Evolutionary conservation across 2,797 vertebrate genomes (phyloP).

Genomic region (Amniataba percoides): DNA sequence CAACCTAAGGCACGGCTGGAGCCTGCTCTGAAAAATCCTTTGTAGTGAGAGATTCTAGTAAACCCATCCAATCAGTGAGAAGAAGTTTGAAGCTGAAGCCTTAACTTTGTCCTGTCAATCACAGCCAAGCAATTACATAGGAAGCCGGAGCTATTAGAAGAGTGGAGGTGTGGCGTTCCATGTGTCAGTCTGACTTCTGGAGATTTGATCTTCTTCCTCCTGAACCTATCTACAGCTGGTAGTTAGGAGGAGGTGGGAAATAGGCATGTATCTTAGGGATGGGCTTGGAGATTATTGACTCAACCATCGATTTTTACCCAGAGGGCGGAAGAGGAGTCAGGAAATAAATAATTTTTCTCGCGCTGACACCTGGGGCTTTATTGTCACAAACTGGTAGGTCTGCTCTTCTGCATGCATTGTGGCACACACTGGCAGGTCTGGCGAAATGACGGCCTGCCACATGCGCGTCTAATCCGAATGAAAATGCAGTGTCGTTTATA

Average conservation of each 20-base stretch:
- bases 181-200: conserved; percentile 49
- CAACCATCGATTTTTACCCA: conserved; percentile 77
- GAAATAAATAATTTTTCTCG: conserved; percentile 72
- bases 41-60: conserved; percentile 11
- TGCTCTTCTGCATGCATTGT: not conserved
- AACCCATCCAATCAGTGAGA: conserved; percentile 16
- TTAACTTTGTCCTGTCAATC: conserved; percentile 49
- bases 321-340: conserved; percentile 56
- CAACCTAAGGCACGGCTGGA: not conserved
- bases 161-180: conserved; percentile 29
- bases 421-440: conserved; percentile 11
- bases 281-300: conserved; percentile 75
- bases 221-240: conserved; percentile 44
- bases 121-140: conserved; percentile 45
- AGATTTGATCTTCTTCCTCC: conserved; percentile 43
- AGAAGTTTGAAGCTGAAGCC: conserved; percentile 32
- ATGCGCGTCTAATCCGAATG: no score
- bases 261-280: conserved; percentile 66
- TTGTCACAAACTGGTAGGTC: conserved; percentile 38
- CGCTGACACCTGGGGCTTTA: conserved; percentile 53
- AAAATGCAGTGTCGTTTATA: not conserved
- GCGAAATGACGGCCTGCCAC: conserved; percentile 2
- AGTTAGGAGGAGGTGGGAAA: conserved; percentile 60
- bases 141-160: conserved; percentile 42
- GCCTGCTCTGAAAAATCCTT: not conserved